Percentiles rank a stretch among this genome's conserved stretches.
Conservation (phyloP, 1,140 invertebrate species). For the Drosophila obscura region DNA sequence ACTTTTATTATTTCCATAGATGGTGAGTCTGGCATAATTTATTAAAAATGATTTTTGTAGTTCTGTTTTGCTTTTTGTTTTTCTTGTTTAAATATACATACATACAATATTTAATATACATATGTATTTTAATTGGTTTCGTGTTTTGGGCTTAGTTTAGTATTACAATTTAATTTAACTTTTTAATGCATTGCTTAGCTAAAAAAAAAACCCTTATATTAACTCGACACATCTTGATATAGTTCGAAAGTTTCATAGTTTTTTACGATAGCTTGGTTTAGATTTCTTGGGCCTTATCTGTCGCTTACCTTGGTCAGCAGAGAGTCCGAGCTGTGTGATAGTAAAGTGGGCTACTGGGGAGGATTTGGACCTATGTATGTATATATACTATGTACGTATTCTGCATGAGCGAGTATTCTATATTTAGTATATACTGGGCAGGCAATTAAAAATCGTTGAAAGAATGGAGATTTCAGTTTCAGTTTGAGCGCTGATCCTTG, state of each 20-base stretch:
- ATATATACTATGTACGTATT: slow-evolving; percentile 7
- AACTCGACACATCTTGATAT: slow-evolving; percentile 74
- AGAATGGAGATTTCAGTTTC: slow-evolving; percentile 19
- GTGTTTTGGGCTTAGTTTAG: slow-evolving; percentile 44
- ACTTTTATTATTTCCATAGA: slow-evolving; percentile 60
- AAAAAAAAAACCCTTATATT: slow-evolving; percentile 72
- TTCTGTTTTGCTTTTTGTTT: slow-evolving; percentile 31
- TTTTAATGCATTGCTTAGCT: slow-evolving; percentile 77
- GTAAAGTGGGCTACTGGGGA: neutral
- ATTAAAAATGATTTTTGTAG: slow-evolving; percentile 58
- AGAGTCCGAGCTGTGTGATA: neutral
- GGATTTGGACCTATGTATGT: neutral
- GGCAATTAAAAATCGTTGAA: slow-evolving; percentile 38
- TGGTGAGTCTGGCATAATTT: slow-evolving; percentile 70
- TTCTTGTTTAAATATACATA: slow-evolving; percentile 76
- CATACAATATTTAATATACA: slow-evolving; percentile 5
- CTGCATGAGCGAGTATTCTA: slow-evolving; percentile 33
- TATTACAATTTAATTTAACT: slow-evolving; percentile 77
- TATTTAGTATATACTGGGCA: slow-evolving; percentile 34
- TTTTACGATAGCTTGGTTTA: slow-evolving; percentile 12
- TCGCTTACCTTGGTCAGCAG: slow-evolving; percentile 3
- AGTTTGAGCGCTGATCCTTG: slow-evolving; percentile 1
- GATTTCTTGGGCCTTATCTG: neutral
- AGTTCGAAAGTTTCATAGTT: slow-evolving; percentile 50
- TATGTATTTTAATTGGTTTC: slow-evolving; percentile 38